Percentiles rank a stretch among this genome's conserved stretches.
Conservation (phyloP, 2,797 vertebrate genomes). For the Esox masquinongy region DNA sequence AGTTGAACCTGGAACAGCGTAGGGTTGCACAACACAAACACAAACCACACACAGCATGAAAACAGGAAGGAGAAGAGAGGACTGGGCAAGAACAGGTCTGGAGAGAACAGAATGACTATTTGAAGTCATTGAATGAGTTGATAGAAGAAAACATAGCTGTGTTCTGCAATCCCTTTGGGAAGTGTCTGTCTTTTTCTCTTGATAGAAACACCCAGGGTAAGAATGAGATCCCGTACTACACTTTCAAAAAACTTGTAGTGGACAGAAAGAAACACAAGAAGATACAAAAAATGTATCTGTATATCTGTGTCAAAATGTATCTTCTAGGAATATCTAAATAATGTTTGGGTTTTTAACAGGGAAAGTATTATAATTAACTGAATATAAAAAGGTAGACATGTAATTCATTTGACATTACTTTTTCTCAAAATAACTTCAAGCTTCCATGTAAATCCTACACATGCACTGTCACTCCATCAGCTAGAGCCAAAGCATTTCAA, state of each 20-base stretch:
- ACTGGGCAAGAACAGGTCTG: conserved; percentile 45
- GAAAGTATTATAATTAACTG: background rate
- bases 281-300: no score
- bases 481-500: background rate
- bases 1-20: conserved; percentile 89
- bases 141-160: conserved; percentile 60
- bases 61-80: conserved; percentile 24
- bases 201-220: background rate
- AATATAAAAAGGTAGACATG: background rate
- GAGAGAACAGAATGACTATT: conserved; percentile 56
- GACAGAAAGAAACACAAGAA: background rate
- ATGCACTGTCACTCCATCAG: background rate
- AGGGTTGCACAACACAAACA: conserved; percentile 72
- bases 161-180: background rate
- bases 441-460: background rate
- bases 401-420: background rate
- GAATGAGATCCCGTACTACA: background rate
- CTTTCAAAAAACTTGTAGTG: background rate
- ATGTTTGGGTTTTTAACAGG: background rate
- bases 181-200: background rate
- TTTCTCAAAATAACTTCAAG: background rate
- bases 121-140: conserved; percentile 60
- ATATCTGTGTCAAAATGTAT: background rate
- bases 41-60: conserved; percentile 63
- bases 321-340: background rate